Evolutionary conservation across 2,888 invertebrate genomes (phyloP), one percentile per base, ranked within the genome.

Genomic region (Bimastos eiseni): DNA sequence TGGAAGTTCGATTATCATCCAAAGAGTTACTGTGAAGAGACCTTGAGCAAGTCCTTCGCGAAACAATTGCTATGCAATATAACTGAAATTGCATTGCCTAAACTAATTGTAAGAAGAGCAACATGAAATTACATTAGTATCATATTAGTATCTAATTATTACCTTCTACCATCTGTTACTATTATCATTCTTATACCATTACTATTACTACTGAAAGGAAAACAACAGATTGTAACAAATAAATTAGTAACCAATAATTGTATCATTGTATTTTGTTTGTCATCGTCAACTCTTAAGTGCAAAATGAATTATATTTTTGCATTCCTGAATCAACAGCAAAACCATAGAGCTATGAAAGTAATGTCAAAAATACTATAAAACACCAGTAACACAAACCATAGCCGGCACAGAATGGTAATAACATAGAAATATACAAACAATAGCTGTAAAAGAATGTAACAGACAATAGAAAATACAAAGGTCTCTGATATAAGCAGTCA

Each of bases 401-500:
- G n/a, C n/a, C 1, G 13, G 70, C 30, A 49, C 24, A 24, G 49
- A 24, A 49, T n/a, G 49, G 49, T 24, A 49, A 21, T 24, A 8
- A 49, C 49, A 17, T 6, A 70, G 70, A 6, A 49, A 70, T 49
- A 49, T 21, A 6, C 49, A 13, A 49, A 49, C 21, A 49, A 1
- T 0, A 70, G 70, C 30, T n/a, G n/a, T n/a, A 70, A 70, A 70
- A 70, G n/a, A 8, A n/a, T n/a, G n/a, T 70, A 70, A 6, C 30
- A 70, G 6, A n/a, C 30, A 70, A 70, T 1, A 70, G n/a, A 70
- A 70, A 70, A 49, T 49, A n/a, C 49, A 21, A 49, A 41, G 41
- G 49, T 49, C 1, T 49, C 49, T 49, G 24, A 24, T 49, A 24
- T 36, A 83, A 44, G 83, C 44, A 90, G 70, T 70, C 92, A 95